Evolutionary conservation across 2,888 invertebrate species (phyloP).

Genomic region (Papilio protenor): DNA sequence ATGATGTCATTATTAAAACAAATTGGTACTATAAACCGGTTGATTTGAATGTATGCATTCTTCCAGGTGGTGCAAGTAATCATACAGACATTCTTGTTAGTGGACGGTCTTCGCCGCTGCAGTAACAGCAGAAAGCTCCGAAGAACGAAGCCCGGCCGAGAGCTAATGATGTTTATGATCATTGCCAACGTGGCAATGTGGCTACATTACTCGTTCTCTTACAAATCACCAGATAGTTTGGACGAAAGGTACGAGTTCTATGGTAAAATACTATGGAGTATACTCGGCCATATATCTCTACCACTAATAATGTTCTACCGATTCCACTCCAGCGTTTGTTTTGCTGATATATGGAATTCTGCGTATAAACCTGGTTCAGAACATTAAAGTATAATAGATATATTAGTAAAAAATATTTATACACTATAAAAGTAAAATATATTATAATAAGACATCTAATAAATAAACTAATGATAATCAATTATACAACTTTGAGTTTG

Average conservation of each 20-base stretch:
- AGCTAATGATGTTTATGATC: conserved; percentile 89
- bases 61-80: conserved; percentile 88
- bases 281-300: conserved; percentile 88
- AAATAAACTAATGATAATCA: neutral
- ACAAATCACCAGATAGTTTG: conserved; percentile 78
- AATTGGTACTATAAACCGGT: neutral
- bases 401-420: neutral
- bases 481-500: neutral
- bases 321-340: conserved; percentile 91
- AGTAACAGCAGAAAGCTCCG: conserved; percentile 86
- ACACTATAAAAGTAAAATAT: neutral
- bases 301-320: conserved; percentile 91
- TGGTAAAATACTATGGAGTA: conserved; percentile 88
- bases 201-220: conserved; percentile 89
- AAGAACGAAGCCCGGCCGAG: conserved; percentile 88
- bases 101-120: conserved; percentile 90
- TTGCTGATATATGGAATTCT: conserved; percentile 91
- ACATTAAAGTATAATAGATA: conserved; percentile 57
- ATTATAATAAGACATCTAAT: neutral
- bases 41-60: conserved; percentile 23
- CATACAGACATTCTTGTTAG: conserved; percentile 89
- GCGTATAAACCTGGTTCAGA: conserved; percentile 86
- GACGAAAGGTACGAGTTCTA: conserved; percentile 87
- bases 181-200: conserved; percentile 91
- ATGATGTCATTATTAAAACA: neutral